Percentiles rank a stretch among this genome's conserved stretches.
Conservation (phyloP, 2,113 vertebrate genomes). For the Calypte anna region DNA sequence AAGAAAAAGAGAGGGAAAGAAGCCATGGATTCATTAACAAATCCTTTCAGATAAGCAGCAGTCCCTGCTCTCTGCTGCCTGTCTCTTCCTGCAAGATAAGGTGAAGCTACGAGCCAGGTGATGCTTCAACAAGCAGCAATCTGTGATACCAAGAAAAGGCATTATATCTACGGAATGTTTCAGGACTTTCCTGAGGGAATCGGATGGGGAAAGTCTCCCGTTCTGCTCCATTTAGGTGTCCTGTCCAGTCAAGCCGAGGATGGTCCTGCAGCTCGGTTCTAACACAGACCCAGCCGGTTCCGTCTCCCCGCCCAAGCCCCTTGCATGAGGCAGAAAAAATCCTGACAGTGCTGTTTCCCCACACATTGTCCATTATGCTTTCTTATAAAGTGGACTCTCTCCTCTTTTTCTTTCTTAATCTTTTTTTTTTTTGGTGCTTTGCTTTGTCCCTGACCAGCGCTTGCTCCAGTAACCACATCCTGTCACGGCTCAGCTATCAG, state of each 20-base stretch:
- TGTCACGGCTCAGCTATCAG: not conserved
- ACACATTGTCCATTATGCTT: not conserved
- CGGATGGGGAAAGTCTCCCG: not conserved
- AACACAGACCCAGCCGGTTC: too few species aligned
- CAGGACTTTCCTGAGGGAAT: too few species aligned
- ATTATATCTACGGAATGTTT: too few species aligned
- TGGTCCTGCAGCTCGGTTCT: not conserved
- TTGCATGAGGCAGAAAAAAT: not conserved
- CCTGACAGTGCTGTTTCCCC: not conserved
- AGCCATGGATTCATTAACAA: not conserved
- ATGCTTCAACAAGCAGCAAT: not conserved
- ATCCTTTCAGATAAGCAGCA: not conserved
- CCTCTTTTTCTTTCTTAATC: not conserved
- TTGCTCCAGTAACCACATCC: not conserved
- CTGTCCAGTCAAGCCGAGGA: not conserved
- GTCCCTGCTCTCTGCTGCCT: accelerated
- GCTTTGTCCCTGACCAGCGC: not conserved
- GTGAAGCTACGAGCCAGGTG: not conserved
- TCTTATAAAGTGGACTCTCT: not conserved
- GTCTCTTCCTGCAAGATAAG: not conserved
- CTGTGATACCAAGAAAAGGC: not conserved
- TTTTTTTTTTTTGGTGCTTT: not conserved
- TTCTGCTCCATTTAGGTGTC: accelerated
- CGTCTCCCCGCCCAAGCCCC: too few species aligned
- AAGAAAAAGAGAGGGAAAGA: not conserved